A percentile compares a stretch with the other conserved stretches of the same genome.
Evolutionary conservation across 1,140 invertebrate genomes (phyloP).

Genomic region (Sminthurides bifidus): DNA sequence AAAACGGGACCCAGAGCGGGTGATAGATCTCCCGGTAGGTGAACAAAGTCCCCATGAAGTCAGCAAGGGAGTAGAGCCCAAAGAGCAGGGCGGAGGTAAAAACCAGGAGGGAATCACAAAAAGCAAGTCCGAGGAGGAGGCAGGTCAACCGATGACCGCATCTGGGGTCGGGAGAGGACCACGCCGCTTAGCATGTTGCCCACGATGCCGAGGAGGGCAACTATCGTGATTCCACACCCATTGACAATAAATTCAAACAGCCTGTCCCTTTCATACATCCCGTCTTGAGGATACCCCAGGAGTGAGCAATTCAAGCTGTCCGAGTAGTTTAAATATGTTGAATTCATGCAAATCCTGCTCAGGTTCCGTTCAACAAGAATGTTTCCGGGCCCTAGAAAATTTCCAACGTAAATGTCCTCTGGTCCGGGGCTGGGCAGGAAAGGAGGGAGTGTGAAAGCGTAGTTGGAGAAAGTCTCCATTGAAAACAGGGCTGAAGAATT

Average conservation of each 20-base stretch:
- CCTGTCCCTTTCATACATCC: slow-evolving; percentile 2
- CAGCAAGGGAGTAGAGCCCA: slow-evolving; percentile 68
- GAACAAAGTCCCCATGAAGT: slow-evolving; percentile 49
- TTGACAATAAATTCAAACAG: slow-evolving; percentile 60
- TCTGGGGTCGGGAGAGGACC: slow-evolving; percentile 72
- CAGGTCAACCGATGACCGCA: slow-evolving; percentile 78
- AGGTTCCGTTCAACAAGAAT: too few species aligned
- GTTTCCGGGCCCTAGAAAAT: too few species aligned
- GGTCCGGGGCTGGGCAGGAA: too few species aligned
- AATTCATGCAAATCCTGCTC: too few species aligned
- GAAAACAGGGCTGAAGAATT: too few species aligned
- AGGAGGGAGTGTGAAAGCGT: too few species aligned
- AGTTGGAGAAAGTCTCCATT: too few species aligned
- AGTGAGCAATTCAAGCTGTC: too few species aligned
- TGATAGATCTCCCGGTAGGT: slow-evolving; percentile 24
- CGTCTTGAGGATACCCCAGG: too few species aligned
- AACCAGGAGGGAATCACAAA: slow-evolving; percentile 80
- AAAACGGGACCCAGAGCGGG: slow-evolving; percentile 25
- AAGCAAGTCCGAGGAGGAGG: slow-evolving; percentile 74
- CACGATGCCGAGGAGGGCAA: slow-evolving; percentile 71
- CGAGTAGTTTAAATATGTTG: too few species aligned
- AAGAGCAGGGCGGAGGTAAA: slow-evolving; percentile 75
- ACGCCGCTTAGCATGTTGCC: slow-evolving; percentile 83
- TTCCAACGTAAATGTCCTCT: too few species aligned
- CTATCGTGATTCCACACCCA: slow-evolving; percentile 66